These are phyloP conservation scores for Cynocephalus volans DNA, from an alignment of 2,113 vertebrate genomes.

Conservation along the genomic window DNA sequence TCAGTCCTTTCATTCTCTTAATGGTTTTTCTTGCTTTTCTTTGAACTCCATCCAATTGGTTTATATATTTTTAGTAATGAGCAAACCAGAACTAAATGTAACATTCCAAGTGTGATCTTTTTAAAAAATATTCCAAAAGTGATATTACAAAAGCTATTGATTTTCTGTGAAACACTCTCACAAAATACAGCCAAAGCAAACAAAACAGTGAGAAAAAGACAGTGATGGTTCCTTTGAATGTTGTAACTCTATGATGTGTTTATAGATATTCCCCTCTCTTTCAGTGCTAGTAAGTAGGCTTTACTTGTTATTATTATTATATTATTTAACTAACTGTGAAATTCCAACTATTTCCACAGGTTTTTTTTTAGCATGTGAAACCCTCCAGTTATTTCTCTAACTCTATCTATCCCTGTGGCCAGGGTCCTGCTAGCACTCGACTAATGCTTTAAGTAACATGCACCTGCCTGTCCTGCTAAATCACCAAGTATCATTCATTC, in stretches of 20 bases:
- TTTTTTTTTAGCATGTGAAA: not conserved
- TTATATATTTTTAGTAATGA: constrained; percentile 60
- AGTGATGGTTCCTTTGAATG: not conserved
- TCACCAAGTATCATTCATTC: not conserved
- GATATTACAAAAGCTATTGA: not conserved
- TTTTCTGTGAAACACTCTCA: not conserved
- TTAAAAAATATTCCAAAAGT: constrained; percentile 45
- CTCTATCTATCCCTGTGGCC: not conserved
- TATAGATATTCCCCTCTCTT: not conserved
- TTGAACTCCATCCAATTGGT: constrained; percentile 68
- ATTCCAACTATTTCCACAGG: not conserved
- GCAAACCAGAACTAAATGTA: constrained; percentile 59
- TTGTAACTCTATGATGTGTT: not conserved
- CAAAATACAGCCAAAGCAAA: not conserved
- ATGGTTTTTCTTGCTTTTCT: constrained; percentile 61
- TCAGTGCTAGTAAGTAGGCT: not conserved
- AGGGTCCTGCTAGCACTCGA: not conserved
- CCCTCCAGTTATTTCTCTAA: not conserved
- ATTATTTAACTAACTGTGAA: not conserved
- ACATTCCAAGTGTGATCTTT: not conserved
- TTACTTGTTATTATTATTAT: not conserved
- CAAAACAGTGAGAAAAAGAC: not conserved
- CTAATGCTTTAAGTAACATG: not conserved
- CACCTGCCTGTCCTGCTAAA: not conserved
- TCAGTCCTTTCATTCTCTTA: constrained; percentile 59